Percentiles rank a stretch among this genome's conserved stretches.
phyloP scores from a whole-genome alignment of 64 coral and sea anemone species.

The Montipora capricornis region DNA sequence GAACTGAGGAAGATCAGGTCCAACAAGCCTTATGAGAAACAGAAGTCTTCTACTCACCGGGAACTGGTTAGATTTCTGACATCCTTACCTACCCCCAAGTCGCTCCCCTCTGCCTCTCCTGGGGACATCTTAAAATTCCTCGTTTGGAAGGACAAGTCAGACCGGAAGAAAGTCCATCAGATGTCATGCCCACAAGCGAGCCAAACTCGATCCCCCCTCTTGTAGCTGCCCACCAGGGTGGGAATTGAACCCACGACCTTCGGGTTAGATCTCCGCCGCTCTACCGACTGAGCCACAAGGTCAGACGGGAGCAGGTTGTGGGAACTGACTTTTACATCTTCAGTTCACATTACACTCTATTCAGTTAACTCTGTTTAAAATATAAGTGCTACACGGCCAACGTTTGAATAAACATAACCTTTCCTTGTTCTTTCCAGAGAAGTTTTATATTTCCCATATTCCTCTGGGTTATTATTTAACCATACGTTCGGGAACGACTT shows the following conservation, averaged over 20 bases:
- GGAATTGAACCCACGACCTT: too few relatives aligned
- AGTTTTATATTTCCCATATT: slow-evolving; percentile 8
- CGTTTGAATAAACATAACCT: too few relatives aligned
- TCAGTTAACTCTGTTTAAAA: too few relatives aligned
- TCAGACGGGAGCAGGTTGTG: too few relatives aligned
- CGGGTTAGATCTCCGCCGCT: too few relatives aligned
- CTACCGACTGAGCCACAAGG: too few relatives aligned
- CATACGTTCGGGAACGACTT: background rate
- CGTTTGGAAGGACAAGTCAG: slow-evolving; percentile 36
- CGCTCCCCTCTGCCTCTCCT: slow-evolving; percentile 18
- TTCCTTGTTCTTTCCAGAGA: too few relatives aligned
- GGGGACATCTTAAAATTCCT: background rate
- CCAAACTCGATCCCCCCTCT: background rate
- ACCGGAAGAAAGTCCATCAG: background rate
- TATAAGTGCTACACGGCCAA: too few relatives aligned
- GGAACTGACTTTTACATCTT: too few relatives aligned
- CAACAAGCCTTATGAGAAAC: background rate
- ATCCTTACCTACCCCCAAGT: slow-evolving; percentile 19
- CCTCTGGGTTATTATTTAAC: slow-evolving; percentile 38
- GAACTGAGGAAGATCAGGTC: background rate
- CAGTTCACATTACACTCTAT: too few relatives aligned
- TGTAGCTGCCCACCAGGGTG: slow-evolving; percentile 6
- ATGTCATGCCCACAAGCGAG: background rate
- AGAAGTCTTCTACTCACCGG: background rate
- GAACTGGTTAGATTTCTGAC: background rate